Base-by-base conservation (phyloP, 2,113 vertebrate genomes). In the Phyllostomus discolor region DNA sequence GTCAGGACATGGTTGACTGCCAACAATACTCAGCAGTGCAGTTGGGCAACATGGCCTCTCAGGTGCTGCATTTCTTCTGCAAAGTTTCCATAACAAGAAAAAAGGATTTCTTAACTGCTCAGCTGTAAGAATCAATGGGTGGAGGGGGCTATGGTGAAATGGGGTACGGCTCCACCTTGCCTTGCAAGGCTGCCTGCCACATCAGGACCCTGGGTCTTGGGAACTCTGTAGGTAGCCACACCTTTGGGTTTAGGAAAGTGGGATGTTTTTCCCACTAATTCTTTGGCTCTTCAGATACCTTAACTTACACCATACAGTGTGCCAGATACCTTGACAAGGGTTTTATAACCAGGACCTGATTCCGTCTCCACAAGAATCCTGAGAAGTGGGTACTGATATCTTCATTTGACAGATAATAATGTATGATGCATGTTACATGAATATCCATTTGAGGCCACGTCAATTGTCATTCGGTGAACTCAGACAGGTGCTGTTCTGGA, bases 91-190 rank as follows among this genome's bases (percentile, higher is more conserved):
- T 46, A 24, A 92, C 59, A 88, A 93, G 82, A 67, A 66, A 80
- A 79, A 88, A 69, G 64, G 59, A 62, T 95, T 97, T 96, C 91
- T 94, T 89, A 82, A 96, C 5, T 91, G 52, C 85, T 88, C 5
- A 11, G 59, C 82, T 88, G 66, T 76, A 38, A 73, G 78, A 84
- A 81, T 43, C 64, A 54, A 57, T 78, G 85, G 92, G 91, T 35
- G 84, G 94, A 76, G 38, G 64, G 48, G n/a, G n/a, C 7, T 31
- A 1, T 88, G 78, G 54, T 92, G 92, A 93, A 94, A 91, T 59
- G 73, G 59, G 57, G 64, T 76, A 3, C 31, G 79, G 28, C 11
- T 48, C 19, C 8, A 54, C 78, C 70, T 43, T 2, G 16, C 16
- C 73, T 41, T 66, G 62, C 92, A 84, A 33, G 17, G 9, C 24